Base-by-base conservation (phyloP, 1,140 invertebrate species). In the Pectinophora gossypiella region DNA sequence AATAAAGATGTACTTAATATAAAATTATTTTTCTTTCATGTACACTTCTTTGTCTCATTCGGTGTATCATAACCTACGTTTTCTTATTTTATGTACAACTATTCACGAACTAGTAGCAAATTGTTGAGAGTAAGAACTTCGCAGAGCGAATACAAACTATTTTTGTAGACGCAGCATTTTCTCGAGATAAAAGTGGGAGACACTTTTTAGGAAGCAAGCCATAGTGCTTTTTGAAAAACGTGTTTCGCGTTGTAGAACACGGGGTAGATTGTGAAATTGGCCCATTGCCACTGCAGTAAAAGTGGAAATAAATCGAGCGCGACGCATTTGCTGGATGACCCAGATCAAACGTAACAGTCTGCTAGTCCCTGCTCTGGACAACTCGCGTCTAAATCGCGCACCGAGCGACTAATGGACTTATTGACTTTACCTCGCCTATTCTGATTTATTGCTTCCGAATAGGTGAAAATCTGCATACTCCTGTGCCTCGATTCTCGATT, bases 271-370 rank as follows among this genome's bases (percentile, higher is more conserved):
- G 64, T 72, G 57, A 67, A 74, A 76, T 83, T 85, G 79, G 79
- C 76, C 61, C 70, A 72, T 66, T 80, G 79, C 82, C 79, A 85
- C 79, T 79, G 82, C 75, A 82, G 79, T 82, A 84, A 85, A 81
- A 84, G 80, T 84, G 75, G 80, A 68, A 71, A 84, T 82, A 85
- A 84, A 85, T 85, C 76, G 73, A 62, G 55, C 60, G 68, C 67
- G 75, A 78, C 73, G 71, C 72, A 77, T 80, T 82, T 74, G 68
- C 68, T 56, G 65, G 64, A 81, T 83, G 75, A 83, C 77, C 79
- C 63, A 85, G 72, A 80, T 85, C 63, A 80, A 78, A 78, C 74
- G 68, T 65, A 61, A 32, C 27, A 9, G 27, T 32, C 27, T n/a
- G 27, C n/a, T 32, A 32, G 27, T 12, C 27, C n/a, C 9, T 9